phyloP scores from a whole-genome alignment of 2,888 invertebrate species.

The Acleris cristana region DNA sequence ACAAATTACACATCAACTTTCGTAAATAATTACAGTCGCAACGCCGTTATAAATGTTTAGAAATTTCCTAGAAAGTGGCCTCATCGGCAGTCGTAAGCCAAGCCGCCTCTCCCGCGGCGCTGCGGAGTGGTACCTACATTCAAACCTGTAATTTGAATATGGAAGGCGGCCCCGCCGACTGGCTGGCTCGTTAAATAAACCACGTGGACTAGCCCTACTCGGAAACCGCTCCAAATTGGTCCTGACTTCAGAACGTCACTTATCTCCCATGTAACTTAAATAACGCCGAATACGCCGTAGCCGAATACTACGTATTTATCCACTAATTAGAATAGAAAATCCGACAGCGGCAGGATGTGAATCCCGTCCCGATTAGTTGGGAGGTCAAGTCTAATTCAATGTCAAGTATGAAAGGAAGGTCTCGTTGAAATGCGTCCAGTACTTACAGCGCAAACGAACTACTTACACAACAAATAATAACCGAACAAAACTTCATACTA shows the following conservation, averaged over 20 bases:
- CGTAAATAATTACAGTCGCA: conserved; percentile 37
- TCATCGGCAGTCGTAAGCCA: conserved; percentile 43
- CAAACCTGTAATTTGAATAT: conserved; percentile 73
- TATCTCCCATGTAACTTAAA: conserved; percentile 33
- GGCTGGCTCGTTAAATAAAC: conserved; percentile 54
- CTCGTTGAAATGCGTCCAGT: too few species aligned
- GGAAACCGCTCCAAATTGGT: conserved; percentile 45
- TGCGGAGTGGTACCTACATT: conserved; percentile 54
- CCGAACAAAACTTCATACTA: background rate
- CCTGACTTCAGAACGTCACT: conserved; percentile 42
- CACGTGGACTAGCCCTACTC: conserved; percentile 56
- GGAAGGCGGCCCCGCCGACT: conserved; percentile 54
- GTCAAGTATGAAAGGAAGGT: background rate
- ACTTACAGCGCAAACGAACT: too few species aligned
- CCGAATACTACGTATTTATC: background rate
- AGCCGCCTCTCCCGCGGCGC: conserved; percentile 52
- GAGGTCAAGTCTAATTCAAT: conserved; percentile 11
- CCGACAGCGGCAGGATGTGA: conserved; percentile 6
- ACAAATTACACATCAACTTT: conserved; percentile 32
- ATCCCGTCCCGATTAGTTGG: background rate
- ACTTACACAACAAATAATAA: too few species aligned
- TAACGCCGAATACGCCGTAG: background rate
- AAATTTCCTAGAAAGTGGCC: conserved; percentile 61
- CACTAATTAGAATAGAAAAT: conserved; percentile 23
- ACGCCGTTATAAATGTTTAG: conserved; percentile 51